Evolutionary conservation across 37 sponge, comb jelly and placozoan genomes (phyloP).

Genomic region (Chondrosia reniformis): DNA sequence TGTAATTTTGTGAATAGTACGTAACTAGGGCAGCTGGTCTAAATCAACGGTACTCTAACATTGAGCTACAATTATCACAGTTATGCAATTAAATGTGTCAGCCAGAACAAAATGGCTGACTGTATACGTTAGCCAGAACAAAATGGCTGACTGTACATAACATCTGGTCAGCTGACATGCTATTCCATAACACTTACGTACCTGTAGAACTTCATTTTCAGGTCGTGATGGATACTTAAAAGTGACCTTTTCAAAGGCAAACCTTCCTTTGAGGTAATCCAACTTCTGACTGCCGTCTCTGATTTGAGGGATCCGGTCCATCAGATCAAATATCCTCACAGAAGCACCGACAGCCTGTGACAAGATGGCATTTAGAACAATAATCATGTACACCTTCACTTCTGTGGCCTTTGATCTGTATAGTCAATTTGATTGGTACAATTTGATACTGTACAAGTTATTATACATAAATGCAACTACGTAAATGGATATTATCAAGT

Average conservation of each 20-base stretch:
- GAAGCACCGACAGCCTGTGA: constrained; percentile 86
- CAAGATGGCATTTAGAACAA: too few relatives aligned
- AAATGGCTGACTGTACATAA: too few relatives aligned
- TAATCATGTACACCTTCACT: too few relatives aligned
- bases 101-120: not conserved
- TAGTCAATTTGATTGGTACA: too few relatives aligned
- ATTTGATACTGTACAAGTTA: too few relatives aligned
- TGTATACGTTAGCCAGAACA: too few relatives aligned
- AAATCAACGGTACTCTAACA: not conserved
- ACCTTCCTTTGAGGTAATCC: constrained; percentile 51
- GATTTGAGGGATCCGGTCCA: constrained; percentile 60
- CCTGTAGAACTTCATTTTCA: constrained; percentile 76
- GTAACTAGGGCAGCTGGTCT: too few relatives aligned
- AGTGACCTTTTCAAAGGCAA: constrained; percentile 58
- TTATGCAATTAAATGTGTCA: not conserved
- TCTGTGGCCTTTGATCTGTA: too few relatives aligned
- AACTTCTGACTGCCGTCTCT: constrained; percentile 43
- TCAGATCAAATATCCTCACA: constrained; percentile 69
- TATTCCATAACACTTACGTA: constrained; percentile 2
- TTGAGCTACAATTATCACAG: not conserved
- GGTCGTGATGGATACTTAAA: constrained; percentile 86
- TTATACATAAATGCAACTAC: too few relatives aligned
- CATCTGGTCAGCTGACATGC: too few relatives aligned
- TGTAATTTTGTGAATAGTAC: too few relatives aligned
- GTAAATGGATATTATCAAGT: too few relatives aligned